Base-by-base conservation (phyloP, 1,140 invertebrate genomes). In the Reticulitermes speratus region DNA sequence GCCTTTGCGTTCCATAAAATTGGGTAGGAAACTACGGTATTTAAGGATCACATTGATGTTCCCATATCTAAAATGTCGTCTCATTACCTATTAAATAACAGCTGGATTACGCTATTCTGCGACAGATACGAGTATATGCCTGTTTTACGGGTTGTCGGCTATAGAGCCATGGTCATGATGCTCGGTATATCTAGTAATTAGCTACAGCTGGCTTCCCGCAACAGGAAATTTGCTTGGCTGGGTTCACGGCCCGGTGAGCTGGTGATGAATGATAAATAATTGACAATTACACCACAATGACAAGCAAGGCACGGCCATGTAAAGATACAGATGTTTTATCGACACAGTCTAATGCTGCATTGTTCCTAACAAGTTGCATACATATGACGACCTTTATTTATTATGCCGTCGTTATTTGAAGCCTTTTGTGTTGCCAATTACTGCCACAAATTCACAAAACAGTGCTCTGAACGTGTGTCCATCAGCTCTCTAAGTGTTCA, bases 201-300 rank as follows among this genome's bases (percentile, higher is more conserved):
- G 65, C 25, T 75, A 75, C 65, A 75, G 65, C 65, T 75, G 65
- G 65, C 25, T 75, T 75, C 65, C 65, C 65, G 9, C 65, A 75
- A 75, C 65, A 75, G 65, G 65, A 75, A 75, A 75, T 75, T 75
- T 75, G 65, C 65, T 75, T 75, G 65, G 65, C 65, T 75, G 65
- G 25, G n/a, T 30, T 75, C 65, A 75, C 65, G 65, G 65, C 0
- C 65, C n/a, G 65, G 65, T 30, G 65, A 25, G 7, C 65, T 30
- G 65, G n/a, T 75, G 65, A 75, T 75, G 65, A 30, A 75, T 75
- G 65, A 75, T 75, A 75, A 65, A n/a, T 65, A 65, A 65, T 65
- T 65, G 59, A 65, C 59, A 65, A 65, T 65, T 65, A 65, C 59
- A 65, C 59, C 59, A 65, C 59, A 12, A 25, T 48, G 45, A 48